Evolutionary conservation across 2,113 vertebrate genomes (phyloP), one percentile per base, ranked within the genome.

Genomic region (Percina caprodes): DNA sequence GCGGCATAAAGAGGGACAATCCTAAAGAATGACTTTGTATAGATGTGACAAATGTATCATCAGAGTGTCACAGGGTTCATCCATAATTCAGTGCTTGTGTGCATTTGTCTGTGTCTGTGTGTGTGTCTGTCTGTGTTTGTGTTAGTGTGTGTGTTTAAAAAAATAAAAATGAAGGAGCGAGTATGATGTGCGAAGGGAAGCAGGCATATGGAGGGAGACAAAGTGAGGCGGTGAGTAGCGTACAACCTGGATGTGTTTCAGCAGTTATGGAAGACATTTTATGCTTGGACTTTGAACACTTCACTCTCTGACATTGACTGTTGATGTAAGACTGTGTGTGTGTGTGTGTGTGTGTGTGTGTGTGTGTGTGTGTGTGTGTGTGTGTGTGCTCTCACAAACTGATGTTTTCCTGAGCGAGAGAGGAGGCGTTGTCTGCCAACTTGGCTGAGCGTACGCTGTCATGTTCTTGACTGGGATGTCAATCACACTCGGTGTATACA

Each of bases 11-110:
- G 85, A 88, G 86, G 86, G 91, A 92, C 87, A 82, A 84, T 69
- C 74, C 74, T 84, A 85, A 89, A 90, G 77, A 77, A 88, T 68
- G 85, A 91, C 88, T 90, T 84, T 90, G 90, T 89, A 77, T 77
- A 80, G 86, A 88, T 86, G 80, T 91, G 92, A 94, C 90, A 92
- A 93, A 93, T 89, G 88, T 83, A 92, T 92, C 89, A 89, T 86
- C 91, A 77, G 79, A 60, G 88, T 92, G 87, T 91, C 88, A 86
- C 73, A 23, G 63, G 74, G 82, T 86, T 92, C 89, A 94, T 94
- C 88, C 85, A 93, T 94, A 92, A 93, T 93, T 91, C 89, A 94
- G 83, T 14, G 70, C 30, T 52, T 76, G 80, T 87, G 62, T 71
- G 48, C 51, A 35, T 79, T 73, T 88, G 69, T 84, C 61, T 79